Conservation (phyloP, 2,888 invertebrate genomes). For the Ommatoiulus sabulosus region DNA sequence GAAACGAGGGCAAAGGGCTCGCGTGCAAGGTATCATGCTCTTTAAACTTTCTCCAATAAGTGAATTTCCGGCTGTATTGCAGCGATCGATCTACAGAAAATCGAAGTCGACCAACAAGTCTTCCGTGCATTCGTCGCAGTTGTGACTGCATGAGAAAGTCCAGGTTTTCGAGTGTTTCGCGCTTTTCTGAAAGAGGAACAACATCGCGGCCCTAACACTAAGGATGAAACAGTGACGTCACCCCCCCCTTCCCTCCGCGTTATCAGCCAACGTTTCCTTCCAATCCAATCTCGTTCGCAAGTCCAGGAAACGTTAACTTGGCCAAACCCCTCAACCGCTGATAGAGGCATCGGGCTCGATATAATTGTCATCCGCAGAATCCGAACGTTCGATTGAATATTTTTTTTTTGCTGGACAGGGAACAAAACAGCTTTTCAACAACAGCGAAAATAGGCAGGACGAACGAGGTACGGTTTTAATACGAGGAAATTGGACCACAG, state of each 20-base stretch:
- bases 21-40: not conserved
- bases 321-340: not conserved
- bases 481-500: not conserved
- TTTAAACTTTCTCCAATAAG: not conserved
- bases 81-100: not conserved
- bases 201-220: not conserved
- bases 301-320: not conserved
- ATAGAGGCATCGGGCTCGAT: not conserved
- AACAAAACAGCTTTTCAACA: not conserved
- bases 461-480: not conserved
- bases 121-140: not conserved
- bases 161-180: not conserved
- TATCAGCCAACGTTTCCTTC: not conserved
- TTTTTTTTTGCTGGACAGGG: not conserved
- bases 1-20: too few species aligned
- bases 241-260: not conserved
- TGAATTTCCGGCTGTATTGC: not conserved
- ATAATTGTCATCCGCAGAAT: slow-evolving; percentile 24
- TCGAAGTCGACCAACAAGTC: not conserved
- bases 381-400: not conserved
- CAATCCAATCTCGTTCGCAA: not conserved
- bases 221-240: slow-evolving; percentile 2
- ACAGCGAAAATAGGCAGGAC: not conserved
- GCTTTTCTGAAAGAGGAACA: not conserved
- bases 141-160: not conserved